phyloP scores from a whole-genome alignment of 2,113 vertebrate species.

The Ceyx melanurus region DNA sequence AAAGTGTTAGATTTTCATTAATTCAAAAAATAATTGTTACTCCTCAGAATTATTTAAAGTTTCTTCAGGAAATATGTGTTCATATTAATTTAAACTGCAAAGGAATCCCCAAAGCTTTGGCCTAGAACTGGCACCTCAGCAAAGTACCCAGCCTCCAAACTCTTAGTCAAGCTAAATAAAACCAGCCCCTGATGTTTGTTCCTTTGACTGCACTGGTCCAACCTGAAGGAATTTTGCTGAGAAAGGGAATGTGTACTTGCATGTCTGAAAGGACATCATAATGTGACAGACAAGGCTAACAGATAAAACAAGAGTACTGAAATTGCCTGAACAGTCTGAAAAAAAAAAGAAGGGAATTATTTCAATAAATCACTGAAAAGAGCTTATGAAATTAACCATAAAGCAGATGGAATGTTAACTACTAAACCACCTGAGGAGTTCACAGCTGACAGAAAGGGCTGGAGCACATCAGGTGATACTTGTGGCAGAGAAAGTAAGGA shows the following conservation, averaged over 20 bases:
- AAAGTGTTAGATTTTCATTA: background rate
- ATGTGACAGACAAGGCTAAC: background rate
- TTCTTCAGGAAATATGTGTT: background rate
- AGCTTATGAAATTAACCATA: background rate
- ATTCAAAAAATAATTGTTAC: background rate
- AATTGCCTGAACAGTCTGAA: background rate
- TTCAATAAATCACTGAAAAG: background rate
- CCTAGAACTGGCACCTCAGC: background rate
- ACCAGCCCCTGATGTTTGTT: background rate
- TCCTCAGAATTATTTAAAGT: background rate
- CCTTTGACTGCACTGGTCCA: background rate
- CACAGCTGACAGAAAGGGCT: background rate
- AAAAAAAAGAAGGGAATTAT: background rate
- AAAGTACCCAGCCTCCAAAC: background rate
- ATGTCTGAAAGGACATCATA: background rate
- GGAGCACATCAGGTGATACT: background rate
- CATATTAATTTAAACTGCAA: background rate
- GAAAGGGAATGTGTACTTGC: rapidly evolving
- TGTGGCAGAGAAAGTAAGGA: background rate
- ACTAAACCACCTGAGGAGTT: background rate
- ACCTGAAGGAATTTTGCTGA: background rate
- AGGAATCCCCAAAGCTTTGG: background rate
- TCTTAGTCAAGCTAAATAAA: background rate
- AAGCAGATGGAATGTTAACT: background rate
- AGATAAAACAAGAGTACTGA: background rate